Base-by-base conservation (phyloP, 2,113 vertebrate species). In the Microtus oregoni region DNA sequence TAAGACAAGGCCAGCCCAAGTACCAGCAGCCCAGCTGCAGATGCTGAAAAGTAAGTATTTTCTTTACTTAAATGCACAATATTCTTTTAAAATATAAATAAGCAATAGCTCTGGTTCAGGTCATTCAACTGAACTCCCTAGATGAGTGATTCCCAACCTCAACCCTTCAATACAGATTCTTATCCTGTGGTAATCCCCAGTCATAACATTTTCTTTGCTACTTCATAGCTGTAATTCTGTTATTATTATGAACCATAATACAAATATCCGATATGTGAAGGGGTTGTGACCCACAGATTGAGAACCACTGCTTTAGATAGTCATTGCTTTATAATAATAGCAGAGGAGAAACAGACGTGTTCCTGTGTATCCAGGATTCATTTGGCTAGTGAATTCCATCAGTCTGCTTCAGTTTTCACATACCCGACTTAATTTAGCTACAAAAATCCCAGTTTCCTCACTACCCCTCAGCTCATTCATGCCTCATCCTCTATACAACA, bases 401-500 rank as follows among this genome's bases (percentile, higher is more conserved):
- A 12, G 50, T 92, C 44, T 79, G 73, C 76, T 95, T 94, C 82
- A 41, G 55, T 91, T 96, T 78, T 65, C 30, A 87, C 50, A n/a
- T 44, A 67, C 78, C 93, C 15, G 78, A 41, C 83, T 94, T 58
- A 52, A 52, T 92, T 93, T 83, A 77, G 58, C 73, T 91, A 78
- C 17, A 92, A 89, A 93, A 83, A 91, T 86, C 67, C 61, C 77
- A 55, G 83, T 87, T 87, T 78, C 91, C 78, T 94, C 77, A 79
- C 28, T 41, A 78, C 75, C 73, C 58, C 63, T 72, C 38, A 58
- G 28, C 55, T 76, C 67, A 92, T 93, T 61, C 52, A 87, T 85
- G 61, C 55, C 26, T 92, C 91, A 67, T 50, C 41, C 58, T 52
- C 26, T 65, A 44, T 20, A 28, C 35, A 67, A 32, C 47, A 90